phyloP scores from a whole-genome alignment of 1,140 invertebrate genomes.

The Lucilia sericata region DNA sequence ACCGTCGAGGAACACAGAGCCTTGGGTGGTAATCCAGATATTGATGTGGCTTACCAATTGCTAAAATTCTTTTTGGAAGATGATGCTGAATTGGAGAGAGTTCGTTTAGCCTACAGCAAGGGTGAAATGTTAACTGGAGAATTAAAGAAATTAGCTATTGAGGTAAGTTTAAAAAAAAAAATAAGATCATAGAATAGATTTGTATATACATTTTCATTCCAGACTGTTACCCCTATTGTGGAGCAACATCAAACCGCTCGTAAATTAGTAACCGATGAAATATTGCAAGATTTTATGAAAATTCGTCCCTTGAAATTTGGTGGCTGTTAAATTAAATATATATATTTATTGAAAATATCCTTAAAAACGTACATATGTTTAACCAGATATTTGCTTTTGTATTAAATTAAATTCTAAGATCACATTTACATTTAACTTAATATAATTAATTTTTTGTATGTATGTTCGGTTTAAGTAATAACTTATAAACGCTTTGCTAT shows the following conservation, averaged over 20 bases:
- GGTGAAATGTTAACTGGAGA: constrained; percentile 94
- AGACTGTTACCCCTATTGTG: constrained; percentile 76
- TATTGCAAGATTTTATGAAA: constrained; percentile 86
- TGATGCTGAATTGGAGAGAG: constrained; percentile 87
- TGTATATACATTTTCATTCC: constrained; percentile 4
- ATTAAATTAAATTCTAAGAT: neutral
- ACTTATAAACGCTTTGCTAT: neutral
- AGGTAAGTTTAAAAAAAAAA: constrained; percentile 57
- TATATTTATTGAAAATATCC: neutral
- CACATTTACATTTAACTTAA: neutral
- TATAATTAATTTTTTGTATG: neutral
- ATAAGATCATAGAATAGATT: neutral
- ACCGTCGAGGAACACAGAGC: constrained; percentile 94
- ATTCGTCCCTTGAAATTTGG: constrained; percentile 80
- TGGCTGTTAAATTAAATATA: neutral
- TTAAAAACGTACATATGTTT: neutral
- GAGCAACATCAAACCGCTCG: constrained; percentile 85
- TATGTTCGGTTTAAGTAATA: neutral
- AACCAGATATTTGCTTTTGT: neutral
- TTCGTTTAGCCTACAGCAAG: constrained; percentile 85
- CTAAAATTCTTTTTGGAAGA: constrained; percentile 96
- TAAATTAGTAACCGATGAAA: constrained; percentile 87
- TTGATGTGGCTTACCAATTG: constrained; percentile 97
- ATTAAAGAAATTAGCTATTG: constrained; percentile 92
- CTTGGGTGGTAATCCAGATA: constrained; percentile 93